These are phyloP conservation scores for Scalopus aquaticus DNA, from an alignment of 2,113 vertebrate genomes.

Conservation along the genomic window DNA sequence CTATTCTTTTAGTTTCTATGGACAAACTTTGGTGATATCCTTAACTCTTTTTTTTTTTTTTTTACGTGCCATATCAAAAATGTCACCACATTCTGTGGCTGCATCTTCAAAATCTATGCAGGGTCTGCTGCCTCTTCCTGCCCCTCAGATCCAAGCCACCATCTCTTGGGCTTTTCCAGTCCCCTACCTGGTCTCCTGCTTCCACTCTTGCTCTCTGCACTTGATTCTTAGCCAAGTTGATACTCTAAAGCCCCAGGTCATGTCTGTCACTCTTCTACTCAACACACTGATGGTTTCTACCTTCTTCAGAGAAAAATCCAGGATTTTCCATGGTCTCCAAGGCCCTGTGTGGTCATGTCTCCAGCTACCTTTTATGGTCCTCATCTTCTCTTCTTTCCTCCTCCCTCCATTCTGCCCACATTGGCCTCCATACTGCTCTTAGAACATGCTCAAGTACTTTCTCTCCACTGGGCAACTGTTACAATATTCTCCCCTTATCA, in stretches of 20 bases:
- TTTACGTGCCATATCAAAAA: background rate
- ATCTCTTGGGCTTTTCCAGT: background rate
- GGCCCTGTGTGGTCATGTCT: background rate
- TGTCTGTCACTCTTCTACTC: background rate
- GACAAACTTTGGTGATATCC: background rate
- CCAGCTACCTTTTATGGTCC: background rate
- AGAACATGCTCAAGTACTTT: background rate
- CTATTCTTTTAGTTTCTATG: background rate
- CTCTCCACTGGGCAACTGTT: background rate
- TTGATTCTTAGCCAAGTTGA: background rate
- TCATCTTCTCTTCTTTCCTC: background rate
- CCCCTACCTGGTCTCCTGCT: background rate
- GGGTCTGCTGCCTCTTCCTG: background rate
- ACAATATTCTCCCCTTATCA: background rate
- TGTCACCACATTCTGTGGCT: background rate
- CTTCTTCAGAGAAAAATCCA: constrained; percentile 3
- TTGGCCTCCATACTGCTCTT: background rate
- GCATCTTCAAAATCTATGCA: background rate
- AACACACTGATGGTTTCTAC: background rate
- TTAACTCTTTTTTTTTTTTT: background rate
- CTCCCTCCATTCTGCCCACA: background rate
- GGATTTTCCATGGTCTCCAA: background rate
- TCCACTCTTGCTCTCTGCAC: background rate
- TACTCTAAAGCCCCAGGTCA: background rate
- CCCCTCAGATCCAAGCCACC: background rate